Conservation (phyloP, 2,888 invertebrate genomes). For the Lutraria lutraria region DNA sequence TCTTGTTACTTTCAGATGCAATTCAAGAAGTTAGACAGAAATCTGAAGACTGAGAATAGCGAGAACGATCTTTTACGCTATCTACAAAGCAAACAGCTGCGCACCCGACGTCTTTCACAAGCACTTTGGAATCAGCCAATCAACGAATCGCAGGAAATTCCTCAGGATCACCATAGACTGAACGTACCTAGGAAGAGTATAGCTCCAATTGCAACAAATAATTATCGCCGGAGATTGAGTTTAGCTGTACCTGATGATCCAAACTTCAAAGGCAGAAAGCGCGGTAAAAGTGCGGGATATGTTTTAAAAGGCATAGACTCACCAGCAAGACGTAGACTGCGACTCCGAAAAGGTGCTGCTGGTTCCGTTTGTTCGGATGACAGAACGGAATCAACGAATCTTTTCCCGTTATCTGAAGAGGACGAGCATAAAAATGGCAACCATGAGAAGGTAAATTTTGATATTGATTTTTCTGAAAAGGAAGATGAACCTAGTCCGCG, state of each 20-base stretch:
- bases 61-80: conserved; percentile 70
- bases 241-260: conserved; percentile 65
- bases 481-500: background rate
- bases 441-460: conserved; percentile 23
- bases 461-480: background rate
- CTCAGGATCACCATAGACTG: background rate
- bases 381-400: conserved; percentile 24
- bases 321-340: conserved; percentile 56
- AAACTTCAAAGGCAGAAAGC: conserved; percentile 45
- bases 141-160: conserved; percentile 22
- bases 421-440: conserved; percentile 16
- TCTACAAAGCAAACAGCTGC: conserved; percentile 74
- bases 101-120: conserved; percentile 72
- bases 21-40: conserved; percentile 70
- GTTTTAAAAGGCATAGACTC: conserved; percentile 60
- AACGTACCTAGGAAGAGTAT: conserved; percentile 55
- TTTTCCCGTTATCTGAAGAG: conserved; percentile 41
- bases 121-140: conserved; percentile 47
- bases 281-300: conserved; percentile 62
- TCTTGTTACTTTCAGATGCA: conserved; percentile 60
- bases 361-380: conserved; percentile 46
- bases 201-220: conserved; percentile 60
- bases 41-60: conserved; percentile 71
- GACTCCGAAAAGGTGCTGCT: conserved; percentile 43
- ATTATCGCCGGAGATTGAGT: conserved; percentile 74